These are phyloP conservation scores for Dasyurus viverrinus DNA, from an alignment of 2,113 vertebrate genomes.

Conservation along the genomic window DNA sequence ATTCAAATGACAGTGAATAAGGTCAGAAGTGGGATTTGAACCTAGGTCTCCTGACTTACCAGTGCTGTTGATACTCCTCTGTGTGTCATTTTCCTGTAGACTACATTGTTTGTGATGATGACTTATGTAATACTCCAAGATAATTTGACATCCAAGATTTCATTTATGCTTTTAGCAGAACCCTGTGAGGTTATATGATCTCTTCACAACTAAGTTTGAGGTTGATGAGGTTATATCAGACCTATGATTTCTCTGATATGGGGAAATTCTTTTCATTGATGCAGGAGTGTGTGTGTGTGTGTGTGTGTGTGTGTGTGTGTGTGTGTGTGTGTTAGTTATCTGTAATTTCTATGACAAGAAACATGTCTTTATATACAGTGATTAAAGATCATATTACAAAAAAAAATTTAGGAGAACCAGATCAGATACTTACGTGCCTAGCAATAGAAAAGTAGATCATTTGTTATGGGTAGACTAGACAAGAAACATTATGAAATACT, in stretches of 20 bases:
- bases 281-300: no score
- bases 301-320: no score
- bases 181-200: slow-evolving; percentile 37
- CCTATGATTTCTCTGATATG: no score
- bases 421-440: background rate
- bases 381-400: background rate
- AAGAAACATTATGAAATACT: background rate
- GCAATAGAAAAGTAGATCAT: background rate
- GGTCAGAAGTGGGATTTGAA: no score
- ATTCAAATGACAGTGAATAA: no score
- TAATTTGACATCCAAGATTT: slow-evolving; percentile 4
- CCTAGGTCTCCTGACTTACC: no score
- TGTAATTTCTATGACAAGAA: slow-evolving; percentile 31
- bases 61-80: no score
- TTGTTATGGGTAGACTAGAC: background rate
- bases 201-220: background rate
- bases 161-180: slow-evolving; percentile 17
- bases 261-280: no score
- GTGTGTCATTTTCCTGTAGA: background rate
- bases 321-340: no score
- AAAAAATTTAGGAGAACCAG: background rate
- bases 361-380: background rate
- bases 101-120: background rate
- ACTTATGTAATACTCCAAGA: background rate
- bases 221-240: background rate